These are phyloP conservation scores for Andrena minutula DNA, from an alignment of 2,888 invertebrate genomes.

Conservation along the genomic window DNA sequence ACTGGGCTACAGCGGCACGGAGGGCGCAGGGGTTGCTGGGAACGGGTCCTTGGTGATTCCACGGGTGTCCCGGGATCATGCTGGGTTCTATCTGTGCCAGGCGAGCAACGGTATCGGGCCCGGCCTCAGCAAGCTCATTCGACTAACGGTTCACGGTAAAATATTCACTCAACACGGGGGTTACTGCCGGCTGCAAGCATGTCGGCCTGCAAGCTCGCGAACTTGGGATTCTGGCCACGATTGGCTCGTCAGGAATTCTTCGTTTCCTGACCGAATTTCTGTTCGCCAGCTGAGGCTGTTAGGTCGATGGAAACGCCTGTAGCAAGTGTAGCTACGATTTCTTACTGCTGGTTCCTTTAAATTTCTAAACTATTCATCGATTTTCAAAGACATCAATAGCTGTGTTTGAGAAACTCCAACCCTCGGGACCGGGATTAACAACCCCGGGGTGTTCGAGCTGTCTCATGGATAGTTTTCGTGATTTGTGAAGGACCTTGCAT, in stretches of 20 bases:
- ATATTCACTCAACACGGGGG: constrained; percentile 74
- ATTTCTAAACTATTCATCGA: background rate
- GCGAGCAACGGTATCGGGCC: constrained; percentile 88
- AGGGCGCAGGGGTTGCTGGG: constrained; percentile 83
- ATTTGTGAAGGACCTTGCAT: background rate
- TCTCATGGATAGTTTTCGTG: background rate
- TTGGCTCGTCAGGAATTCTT: constrained; percentile 42
- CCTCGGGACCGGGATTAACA: background rate
- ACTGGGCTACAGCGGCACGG: constrained; percentile 85
- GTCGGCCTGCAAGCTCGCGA: constrained; percentile 39
- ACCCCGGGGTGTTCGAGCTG: background rate
- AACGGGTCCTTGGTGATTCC: constrained; percentile 87
- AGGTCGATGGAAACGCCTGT: constrained; percentile 5
- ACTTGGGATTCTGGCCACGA: constrained; percentile 50
- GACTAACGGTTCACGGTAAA: constrained; percentile 88
- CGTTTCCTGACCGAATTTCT: constrained; percentile 49
- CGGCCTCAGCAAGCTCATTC: constrained; percentile 88
- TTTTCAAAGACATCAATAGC: background rate
- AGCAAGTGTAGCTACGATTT: background rate
- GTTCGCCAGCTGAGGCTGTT: background rate
- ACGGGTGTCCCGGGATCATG: constrained; percentile 86
- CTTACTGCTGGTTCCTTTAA: background rate
- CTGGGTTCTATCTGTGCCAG: constrained; percentile 87
- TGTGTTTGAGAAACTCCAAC: background rate
- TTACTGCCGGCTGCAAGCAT: constrained; percentile 44